These are phyloP conservation scores for Athene cunicularia DNA, from an alignment of 2,113 vertebrate genomes.

Conservation along the genomic window DNA sequence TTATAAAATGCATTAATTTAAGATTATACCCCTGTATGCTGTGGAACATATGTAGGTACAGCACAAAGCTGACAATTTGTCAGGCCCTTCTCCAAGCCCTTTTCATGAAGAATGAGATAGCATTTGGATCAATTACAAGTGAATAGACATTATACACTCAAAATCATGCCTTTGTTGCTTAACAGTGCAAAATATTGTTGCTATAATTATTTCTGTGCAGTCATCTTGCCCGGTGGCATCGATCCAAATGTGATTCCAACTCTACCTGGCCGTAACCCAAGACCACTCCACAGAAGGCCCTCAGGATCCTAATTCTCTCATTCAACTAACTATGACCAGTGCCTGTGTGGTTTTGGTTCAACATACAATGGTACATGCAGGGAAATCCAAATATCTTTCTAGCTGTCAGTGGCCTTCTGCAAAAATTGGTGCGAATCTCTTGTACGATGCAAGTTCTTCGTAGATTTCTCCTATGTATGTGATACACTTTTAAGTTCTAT, in stretches of 20 bases:
- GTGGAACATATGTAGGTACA: conserved; percentile 69
- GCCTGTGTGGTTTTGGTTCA: not conserved
- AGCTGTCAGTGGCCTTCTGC: not conserved
- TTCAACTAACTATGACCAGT: not conserved
- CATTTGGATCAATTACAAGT: conserved; percentile 66
- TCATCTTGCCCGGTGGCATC: not conserved
- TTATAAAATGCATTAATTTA: conserved; percentile 71
- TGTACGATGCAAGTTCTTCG: not conserved
- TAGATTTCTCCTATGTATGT: not conserved
- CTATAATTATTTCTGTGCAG: conserved; percentile 41
- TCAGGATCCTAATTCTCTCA: not conserved
- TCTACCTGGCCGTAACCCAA: conserved; percentile 41
- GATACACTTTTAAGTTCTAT: not conserved
- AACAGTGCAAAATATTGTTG: conserved; percentile 50
- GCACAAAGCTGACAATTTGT: conserved; percentile 63
- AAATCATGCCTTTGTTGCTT: conserved; percentile 53
- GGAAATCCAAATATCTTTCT: not conserved
- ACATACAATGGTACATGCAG: not conserved
- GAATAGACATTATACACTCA: conserved; percentile 41
- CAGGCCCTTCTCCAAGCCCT: conserved; percentile 56
- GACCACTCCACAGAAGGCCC: not conserved
- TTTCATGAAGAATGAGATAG: conserved; percentile 53
- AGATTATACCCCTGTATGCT: conserved; percentile 58
- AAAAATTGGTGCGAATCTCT: not conserved
- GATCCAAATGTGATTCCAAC: not conserved